Base-by-base conservation (phyloP, 2,797 vertebrate genomes). In the Ctenosaura bakeri region DNA sequence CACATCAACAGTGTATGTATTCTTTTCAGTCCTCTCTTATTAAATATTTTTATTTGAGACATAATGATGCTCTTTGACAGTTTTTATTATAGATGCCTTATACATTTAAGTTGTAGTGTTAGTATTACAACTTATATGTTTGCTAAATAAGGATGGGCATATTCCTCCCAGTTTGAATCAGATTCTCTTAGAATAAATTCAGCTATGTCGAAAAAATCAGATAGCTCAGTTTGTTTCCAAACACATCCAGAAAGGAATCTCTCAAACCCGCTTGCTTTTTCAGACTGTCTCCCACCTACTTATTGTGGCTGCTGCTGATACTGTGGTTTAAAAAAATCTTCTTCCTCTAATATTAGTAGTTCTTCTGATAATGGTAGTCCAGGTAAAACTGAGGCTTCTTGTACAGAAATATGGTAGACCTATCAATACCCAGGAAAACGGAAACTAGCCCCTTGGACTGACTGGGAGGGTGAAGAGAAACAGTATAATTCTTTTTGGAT, bases 1-100 rank as follows among this genome's bases (percentile, higher is more conserved):
- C 98, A 0, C 97, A 98, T 0, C 99, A 99, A 93, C 98, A 99
- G 54, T 96, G 99, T 99, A 97, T 98, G 98, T 91, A 50, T 46
- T 89, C 24, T 3, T 83, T 82, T 76, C 32, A 2, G 20, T 56
- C 56, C 35, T 59, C 26, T 82, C 83, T 87, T 74, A 38, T 81
- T n/a, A 77, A 91, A 71, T 69, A 6, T 20, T 62, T 64, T 56
- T 69, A 42, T 90, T 74, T 81, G 10, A 66, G 14, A 46, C 12
- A 62, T 59, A 35, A 46, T 64, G 9, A 42, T 59, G 18, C 9
- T 8, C 24, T 42, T 88, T 12, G 46, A 50, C 50, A 71, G 18
- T 76, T 50, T 77, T 77, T n/a, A 79, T 1, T 1, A n/a, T 78
- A 64, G 85, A 74, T 52, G 20, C 26, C 59, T 14, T 86, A 35